phyloP scores from a whole-genome alignment of 1,140 invertebrate species.

The Caenorhabditis inopinata region DNA sequence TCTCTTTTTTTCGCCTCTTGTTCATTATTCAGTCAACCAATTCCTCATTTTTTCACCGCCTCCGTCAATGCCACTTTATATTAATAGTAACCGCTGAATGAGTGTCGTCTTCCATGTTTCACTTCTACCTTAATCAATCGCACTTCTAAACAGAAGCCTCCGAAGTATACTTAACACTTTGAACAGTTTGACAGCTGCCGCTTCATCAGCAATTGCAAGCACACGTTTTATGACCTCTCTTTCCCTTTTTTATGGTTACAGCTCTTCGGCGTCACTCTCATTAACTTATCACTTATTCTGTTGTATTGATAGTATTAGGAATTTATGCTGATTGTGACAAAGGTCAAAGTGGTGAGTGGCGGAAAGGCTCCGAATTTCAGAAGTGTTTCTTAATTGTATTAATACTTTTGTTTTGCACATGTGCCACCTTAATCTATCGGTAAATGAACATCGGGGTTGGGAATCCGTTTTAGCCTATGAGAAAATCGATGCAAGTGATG shows the following conservation, averaged over 20 bases:
- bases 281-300: slow-evolving; percentile 15
- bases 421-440: too few relatives aligned
- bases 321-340: not conserved
- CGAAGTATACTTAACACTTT: not conserved
- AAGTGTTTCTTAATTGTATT: too few relatives aligned
- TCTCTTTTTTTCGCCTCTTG: not conserved
- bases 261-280: slow-evolving; percentile 11
- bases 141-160: not conserved
- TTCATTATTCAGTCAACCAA: slow-evolving; percentile 18
- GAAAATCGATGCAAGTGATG: too few relatives aligned
- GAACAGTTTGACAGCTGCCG: not conserved
- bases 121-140: not conserved
- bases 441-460: too few relatives aligned
- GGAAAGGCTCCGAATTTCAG: too few relatives aligned
- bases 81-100: too few relatives aligned
- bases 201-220: not conserved
- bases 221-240: not conserved
- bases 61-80: too few relatives aligned
- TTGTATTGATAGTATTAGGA: not conserved
- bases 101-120: too few relatives aligned
- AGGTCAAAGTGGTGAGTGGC: not conserved
- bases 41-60: too few relatives aligned
- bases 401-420: too few relatives aligned
- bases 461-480: too few relatives aligned
- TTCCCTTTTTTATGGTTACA: not conserved